A percentile compares a stretch with the other conserved stretches of the same genome.
These are phyloP conservation scores for Benitochromis conjunctus DNA, from an alignment of 2,113 vertebrate genomes.

Conservation along the genomic window DNA sequence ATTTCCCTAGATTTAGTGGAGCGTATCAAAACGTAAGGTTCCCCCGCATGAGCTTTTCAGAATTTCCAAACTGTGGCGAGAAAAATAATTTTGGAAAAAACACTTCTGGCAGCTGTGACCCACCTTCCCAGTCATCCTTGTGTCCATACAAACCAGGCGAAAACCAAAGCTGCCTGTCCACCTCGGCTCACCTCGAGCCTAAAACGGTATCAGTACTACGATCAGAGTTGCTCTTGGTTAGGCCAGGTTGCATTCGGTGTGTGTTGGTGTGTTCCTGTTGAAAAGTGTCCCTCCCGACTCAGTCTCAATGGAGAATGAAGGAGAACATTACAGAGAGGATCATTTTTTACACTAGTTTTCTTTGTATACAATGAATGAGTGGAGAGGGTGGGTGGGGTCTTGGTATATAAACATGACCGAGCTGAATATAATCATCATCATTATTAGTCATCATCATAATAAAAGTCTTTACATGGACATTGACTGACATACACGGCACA, in stretches of 20 bases:
- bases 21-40: not conserved
- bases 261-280: conserved; percentile 3
- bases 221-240: not conserved
- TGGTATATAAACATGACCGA: conserved; percentile 73
- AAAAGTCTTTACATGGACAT: conserved; percentile 76
- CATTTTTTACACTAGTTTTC: conserved; percentile 22
- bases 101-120: not conserved
- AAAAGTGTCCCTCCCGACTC: conserved; percentile 8
- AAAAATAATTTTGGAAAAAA: not conserved
- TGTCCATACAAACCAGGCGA: not conserved
- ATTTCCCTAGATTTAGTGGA: not conserved
- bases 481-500: conserved; percentile 73
- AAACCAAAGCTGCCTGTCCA: not conserved
- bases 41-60: not conserved
- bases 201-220: not conserved
- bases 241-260: not conserved
- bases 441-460: conserved; percentile 54
- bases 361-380: conserved; percentile 42
- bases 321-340: conserved; percentile 36
- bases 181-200: not conserved
- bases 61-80: not conserved
- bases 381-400: conserved; percentile 41
- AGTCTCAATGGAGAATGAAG: conserved; percentile 34
- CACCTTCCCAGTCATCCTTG: not conserved
- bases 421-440: conserved; percentile 49